Base-by-base conservation (phyloP, 2,113 vertebrate species). In the Phaethon lepturus region DNA sequence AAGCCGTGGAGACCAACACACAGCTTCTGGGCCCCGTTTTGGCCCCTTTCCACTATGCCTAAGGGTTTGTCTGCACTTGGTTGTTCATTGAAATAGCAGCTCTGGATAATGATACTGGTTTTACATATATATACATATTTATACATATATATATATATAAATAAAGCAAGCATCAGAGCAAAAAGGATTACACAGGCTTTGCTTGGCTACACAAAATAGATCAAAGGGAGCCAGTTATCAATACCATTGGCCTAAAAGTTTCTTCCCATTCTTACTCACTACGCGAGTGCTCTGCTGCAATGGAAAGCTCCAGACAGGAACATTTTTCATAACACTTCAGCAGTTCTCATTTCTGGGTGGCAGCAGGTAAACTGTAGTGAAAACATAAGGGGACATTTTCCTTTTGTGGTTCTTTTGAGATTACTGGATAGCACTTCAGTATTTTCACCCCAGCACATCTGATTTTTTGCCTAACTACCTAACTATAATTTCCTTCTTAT, bases 231-330 rank as follows among this genome's bases (percentile, higher is more conserved):
- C 4, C 33, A 69, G 13, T 64, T 95, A 85, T 44, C 24, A 15
- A 17, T 16, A 84, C 5, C 1, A 1, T 38, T 50, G 71, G 8
- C 60, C 55, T 88, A 72, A 42, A 95, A 45, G 33, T 35, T 90
- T 63, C 23, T 67, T 78, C 33, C 44, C 9, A 6, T 93, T 95
- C 85, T 83, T 13, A 81, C 23, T 45, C 13, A 38, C 33, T 67
- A 52, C 3, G 0, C 2, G 4, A 76, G 40, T 1, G 2, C 13
- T 5, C 5, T 56, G 5, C 33, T 91, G 33, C 42, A 56, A 42
- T 31, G 23, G 75, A 64, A 94, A 88, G 23, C 44, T 94, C 60
- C 26, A 47, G 29, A 69, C 26, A 67, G 55, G 67, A 67, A 15
- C 18, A 38, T 78, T 86, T 88, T 62, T 67, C 17, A 38, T 24